Conservation (phyloP, 2,113 vertebrate genomes). For the Aramus guarauna region DNA sequence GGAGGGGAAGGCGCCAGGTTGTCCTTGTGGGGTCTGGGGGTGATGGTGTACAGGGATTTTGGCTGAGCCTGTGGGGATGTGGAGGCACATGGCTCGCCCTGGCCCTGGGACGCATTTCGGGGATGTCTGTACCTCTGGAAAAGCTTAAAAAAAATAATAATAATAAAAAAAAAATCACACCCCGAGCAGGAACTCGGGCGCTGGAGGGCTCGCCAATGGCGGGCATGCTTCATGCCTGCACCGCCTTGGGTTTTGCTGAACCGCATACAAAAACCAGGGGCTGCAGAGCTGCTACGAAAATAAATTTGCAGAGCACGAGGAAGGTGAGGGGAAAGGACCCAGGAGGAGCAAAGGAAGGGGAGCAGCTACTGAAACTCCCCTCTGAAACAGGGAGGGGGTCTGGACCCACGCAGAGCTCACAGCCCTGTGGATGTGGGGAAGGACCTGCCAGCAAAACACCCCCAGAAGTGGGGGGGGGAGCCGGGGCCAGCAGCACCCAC, state of each 20-base stretch:
- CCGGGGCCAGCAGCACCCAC: background rate
- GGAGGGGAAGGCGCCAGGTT: background rate
- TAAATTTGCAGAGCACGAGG: background rate
- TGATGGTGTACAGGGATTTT: background rate
- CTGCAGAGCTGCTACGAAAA: background rate
- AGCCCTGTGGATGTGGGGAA: background rate
- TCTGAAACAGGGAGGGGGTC: too few relatives aligned
- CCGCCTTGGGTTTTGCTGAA: background rate
- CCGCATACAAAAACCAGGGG: background rate
- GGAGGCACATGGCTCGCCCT: background rate
- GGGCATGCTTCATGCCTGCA: background rate
- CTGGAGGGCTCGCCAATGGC: background rate
- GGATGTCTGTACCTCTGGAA: background rate
- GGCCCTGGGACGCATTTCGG: background rate
- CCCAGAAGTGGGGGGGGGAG: background rate
- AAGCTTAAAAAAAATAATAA: background rate
- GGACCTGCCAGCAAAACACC: background rate
- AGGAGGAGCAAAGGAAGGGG: background rate
- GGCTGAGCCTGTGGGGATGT: background rate
- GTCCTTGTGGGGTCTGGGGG: background rate
- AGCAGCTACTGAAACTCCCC: background rate
- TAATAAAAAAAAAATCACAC: too few relatives aligned
- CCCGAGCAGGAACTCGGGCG: rapidly evolving
- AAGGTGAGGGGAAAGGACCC: background rate
- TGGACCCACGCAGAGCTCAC: background rate